Base-by-base conservation (phyloP, 2,888 invertebrate genomes). In the Dichetophora obliterata region DNA sequence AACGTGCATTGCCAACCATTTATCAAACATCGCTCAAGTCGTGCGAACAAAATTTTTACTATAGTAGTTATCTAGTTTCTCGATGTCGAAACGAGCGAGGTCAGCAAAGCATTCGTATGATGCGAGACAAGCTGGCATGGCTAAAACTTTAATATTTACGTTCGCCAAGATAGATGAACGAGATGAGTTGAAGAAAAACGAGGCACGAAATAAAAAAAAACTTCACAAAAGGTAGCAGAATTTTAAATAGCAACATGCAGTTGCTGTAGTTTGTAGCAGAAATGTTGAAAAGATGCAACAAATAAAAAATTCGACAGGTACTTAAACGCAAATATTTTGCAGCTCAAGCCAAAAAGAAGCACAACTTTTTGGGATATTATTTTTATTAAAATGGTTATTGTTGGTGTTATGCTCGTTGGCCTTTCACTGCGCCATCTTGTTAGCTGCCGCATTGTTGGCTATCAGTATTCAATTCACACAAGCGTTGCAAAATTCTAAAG, bases 1-100 rank as follows among this genome's bases (percentile, higher is more conserved):
- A 34, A 19, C 65, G n/a, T 34, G 34, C 34, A 22, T 22, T 66
- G 19, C n/a, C 66, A 66, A 19, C 43, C 66, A 66, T 66, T 66
- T 19, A 66, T 66, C 66, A 66, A 34, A 66, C 37, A 66, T 66
- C 43, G 66, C 43, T 66, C 37, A 34, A 66, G 66, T 66, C 37
- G 66, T 43, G 37, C 66, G 66, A 19, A 66, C 57, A 27, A 59
- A 59, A 59, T 24, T 59, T 22, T 43, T 43, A 14, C 11, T 6
- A 11, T 43, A 43, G 43, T 43, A n/a, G n/a, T n/a, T n/a, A 27
- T 59, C 57, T 22, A 24, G 19, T 22, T 59, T 59, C 11, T 27
- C 8, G 57, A 11, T 59, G n/a, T 27, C 19, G 57, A 19, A 22
- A 27, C 57, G 57, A 59, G 19, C 57, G 57, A 22, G 57, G 57